Percentiles rank a stretch among this genome's conserved stretches.
phyloP scores from a whole-genome alignment of 2,888 invertebrate genomes.

The Brachycybe producta region DNA sequence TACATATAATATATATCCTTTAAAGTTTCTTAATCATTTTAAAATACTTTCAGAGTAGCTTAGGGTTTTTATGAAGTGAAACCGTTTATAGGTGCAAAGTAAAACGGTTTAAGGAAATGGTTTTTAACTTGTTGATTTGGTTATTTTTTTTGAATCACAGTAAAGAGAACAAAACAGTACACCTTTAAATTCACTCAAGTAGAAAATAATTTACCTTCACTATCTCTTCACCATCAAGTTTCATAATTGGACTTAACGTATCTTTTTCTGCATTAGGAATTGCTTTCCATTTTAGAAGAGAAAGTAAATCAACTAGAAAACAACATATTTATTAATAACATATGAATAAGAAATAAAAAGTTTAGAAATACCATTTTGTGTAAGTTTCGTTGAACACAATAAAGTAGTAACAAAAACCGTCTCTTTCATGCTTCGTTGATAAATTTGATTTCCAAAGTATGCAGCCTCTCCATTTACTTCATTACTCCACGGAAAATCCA shows the following conservation, averaged over 20 bases:
- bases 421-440: slow-evolving; percentile 71
- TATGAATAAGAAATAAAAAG: neutral
- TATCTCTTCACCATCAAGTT: slow-evolving; percentile 74
- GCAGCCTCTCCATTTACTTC: slow-evolving; percentile 19
- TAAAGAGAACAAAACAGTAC: neutral
- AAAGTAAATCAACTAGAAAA: slow-evolving; percentile 63
- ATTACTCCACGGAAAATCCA: slow-evolving; percentile 20
- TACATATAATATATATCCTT: too few relatives aligned
- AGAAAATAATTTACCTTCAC: slow-evolving; percentile 49
- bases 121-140: neutral
- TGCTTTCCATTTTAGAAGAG: slow-evolving; percentile 80
- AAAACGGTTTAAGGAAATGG: neutral
- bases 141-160: too few relatives aligned
- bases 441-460: slow-evolving; percentile 34
- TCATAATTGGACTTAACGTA: slow-evolving; percentile 63
- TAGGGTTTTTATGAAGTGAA: slow-evolving; percentile 2
- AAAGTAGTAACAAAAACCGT: slow-evolving; percentile 65
- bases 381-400: slow-evolving; percentile 89
- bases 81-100: neutral
- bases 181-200: too few relatives aligned
- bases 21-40: too few relatives aligned
- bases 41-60: too few relatives aligned
- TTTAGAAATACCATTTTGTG: slow-evolving; percentile 64
- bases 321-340: neutral
- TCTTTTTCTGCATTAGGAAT: slow-evolving; percentile 76